These are phyloP conservation scores for Oryzias celebensis DNA, from an alignment of 2,113 vertebrate genomes.

Conservation along the genomic window DNA sequence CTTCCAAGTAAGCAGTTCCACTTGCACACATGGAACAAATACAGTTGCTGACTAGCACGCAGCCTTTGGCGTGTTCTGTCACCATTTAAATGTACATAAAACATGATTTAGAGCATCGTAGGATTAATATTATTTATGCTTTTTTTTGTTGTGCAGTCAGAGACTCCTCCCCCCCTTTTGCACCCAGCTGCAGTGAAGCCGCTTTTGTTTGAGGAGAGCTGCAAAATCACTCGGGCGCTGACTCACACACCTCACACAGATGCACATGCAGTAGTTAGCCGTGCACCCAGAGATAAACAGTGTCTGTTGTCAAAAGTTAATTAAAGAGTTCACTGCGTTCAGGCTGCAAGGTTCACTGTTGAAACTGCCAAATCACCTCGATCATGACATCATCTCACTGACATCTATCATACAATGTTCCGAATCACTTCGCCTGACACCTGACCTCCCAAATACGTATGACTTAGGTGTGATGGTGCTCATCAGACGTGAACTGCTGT, in stretches of 20 bases:
- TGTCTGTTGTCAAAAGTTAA: constrained; percentile 64
- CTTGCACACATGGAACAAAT: constrained; percentile 22
- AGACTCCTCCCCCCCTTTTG: constrained; percentile 29
- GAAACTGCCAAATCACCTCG: constrained; percentile 25
- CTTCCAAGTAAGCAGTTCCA: constrained; percentile 23
- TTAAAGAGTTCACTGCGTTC: constrained; percentile 39
- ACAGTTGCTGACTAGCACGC: background rate
- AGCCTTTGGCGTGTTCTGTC: constrained; percentile 4
- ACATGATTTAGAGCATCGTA: constrained; percentile 22
- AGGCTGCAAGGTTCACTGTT: constrained; percentile 13
- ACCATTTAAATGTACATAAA: constrained; percentile 4
- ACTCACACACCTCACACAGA: constrained; percentile 21
- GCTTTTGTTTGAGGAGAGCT: constrained; percentile 72
- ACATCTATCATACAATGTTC: constrained; percentile 17
- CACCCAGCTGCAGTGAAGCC: constrained; percentile 60
- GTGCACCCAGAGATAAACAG: constrained; percentile 44
- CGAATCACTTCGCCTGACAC: constrained; percentile 11
- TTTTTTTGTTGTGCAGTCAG: constrained; percentile 21
- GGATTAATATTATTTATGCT: constrained; percentile 9
- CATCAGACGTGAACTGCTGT: constrained; percentile 14
- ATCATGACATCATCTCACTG: constrained; percentile 56
- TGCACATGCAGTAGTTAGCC: constrained; percentile 23
- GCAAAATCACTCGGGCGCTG: constrained; percentile 58
- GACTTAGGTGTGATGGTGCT: constrained; percentile 24
- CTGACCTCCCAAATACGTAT: background rate